Evolutionary conservation across 2,888 invertebrate genomes (phyloP), one percentile per base, ranked within the genome.

Genomic region (Eupithecia insigniata): DNA sequence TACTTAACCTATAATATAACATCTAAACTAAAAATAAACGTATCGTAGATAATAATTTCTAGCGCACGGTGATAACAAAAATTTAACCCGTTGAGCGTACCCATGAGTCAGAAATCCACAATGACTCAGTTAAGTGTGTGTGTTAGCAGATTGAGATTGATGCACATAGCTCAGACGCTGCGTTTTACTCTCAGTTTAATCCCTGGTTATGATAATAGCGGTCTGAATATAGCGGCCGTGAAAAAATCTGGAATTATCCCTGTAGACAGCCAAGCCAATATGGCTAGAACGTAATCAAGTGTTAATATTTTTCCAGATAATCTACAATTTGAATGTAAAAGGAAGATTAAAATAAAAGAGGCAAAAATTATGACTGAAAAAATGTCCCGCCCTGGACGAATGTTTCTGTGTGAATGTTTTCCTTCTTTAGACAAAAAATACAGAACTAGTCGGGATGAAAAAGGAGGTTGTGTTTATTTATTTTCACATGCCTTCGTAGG

Each of bases 81-180:
- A 28, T 8, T 64, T 1, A 34, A 36, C 36, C 58, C n/a, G 34
- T n/a, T 62, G 73, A 78, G 75, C 76, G 73, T 78, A 77, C 79
- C 30, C 64, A 69, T 87, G 87, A 89, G 82, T 88, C 88, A 64
- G 36, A 64, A 64, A 36, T 64, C 26, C 64, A 85, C 78, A 73
- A 69, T 86, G 87, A 88, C 77, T 89, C 89, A 86, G 82, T 79
- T 84, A 82, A 83, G 82, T 82, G 82, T 79, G 70, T 75, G 60
- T 81, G 83, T 81, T 82, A 83, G 84, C 86, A 84, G 90, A 90
- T 91, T 89, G 87, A 90, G 91, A 91, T 91, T 85, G 89, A 91
- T 90, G 89, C 61, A 70, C 71, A 66, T 62, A 75, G 75, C 76
- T 73, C 69, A 68, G 74, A 73, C 70, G 70, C 66, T 76, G 66